Conservation (phyloP, 2,888 invertebrate species). For the Tholera decimalis region DNA sequence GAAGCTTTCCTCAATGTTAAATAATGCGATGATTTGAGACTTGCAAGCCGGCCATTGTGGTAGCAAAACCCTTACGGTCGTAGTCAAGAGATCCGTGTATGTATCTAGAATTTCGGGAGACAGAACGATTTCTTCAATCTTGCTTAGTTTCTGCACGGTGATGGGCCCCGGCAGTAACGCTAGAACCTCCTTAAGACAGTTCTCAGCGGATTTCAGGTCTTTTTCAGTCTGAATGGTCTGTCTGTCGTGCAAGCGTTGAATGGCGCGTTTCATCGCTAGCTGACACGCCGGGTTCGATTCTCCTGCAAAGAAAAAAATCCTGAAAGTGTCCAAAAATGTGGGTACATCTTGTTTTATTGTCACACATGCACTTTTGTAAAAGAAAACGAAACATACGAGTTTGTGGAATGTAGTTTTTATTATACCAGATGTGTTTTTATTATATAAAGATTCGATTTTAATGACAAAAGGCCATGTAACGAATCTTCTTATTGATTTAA, state of each 20-base stretch:
- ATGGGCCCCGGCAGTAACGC: constrained; percentile 90
- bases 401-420: background rate
- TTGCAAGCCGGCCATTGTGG: constrained; percentile 91
- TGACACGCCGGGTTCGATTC: constrained; percentile 57
- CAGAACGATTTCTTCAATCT: constrained; percentile 42
- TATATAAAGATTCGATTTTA: constrained; percentile 21
- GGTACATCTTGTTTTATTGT: constrained; percentile 55
- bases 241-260: constrained; percentile 75
- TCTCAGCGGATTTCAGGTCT: constrained; percentile 72
- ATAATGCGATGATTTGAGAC: constrained; percentile 82
- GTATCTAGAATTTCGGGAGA: constrained; percentile 67
- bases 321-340: constrained; percentile 89
- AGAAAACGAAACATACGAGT: background rate
- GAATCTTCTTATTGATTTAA: constrained; percentile 9
- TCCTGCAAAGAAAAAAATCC: constrained; percentile 85
- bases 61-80: constrained; percentile 87
- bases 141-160: constrained; percentile 93
- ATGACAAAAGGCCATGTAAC: constrained; percentile 29
- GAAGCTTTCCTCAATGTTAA: constrained; percentile 90
- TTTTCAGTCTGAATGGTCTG: constrained; percentile 77
- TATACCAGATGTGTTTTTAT: background rate
- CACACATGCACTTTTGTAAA: constrained; percentile 57
- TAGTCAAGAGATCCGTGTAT: constrained; percentile 89
- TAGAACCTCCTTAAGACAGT: constrained; percentile 61
- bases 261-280: constrained; percentile 72